Evolutionary conservation across 2,113 vertebrate species (phyloP), one percentile per base, ranked within the genome.

Genomic region (Potamarius usumacintae): DNA sequence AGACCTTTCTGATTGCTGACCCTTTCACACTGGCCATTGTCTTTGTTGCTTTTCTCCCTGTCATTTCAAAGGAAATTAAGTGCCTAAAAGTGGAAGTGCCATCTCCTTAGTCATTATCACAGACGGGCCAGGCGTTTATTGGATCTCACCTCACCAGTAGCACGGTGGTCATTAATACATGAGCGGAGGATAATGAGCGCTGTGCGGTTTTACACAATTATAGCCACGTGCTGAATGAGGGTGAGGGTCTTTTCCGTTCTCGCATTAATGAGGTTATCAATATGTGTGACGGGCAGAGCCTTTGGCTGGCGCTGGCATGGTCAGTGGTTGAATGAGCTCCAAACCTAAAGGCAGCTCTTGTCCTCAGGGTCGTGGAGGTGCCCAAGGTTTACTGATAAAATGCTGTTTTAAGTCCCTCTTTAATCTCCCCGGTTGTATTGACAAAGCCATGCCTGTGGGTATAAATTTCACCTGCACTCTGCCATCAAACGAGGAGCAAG

Each of bases 241-340:
- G 83, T 88, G 48, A 83, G 52, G 83, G 76, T 87, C 87, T 88
- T 86, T 42, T 85, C 88, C 86, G 85, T 90, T 90, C 55, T 87
- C 27, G 90, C 90, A 85, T 91, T 91, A 91, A 92, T 76, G 74
- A 86, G 86, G 90, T 93, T 92, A 94, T 94, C 94, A 93, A 89
- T 91, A 88, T 88, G 87, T 82, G 91, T 83, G 86, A 84, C 82
- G 53, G 58, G 67, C 69, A 86, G 52, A 71, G 85, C 83, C 85
- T 87, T 82, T 65, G 53, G 83, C 50, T 52, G 48, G 82, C n/a
- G n/a, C 77, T 67, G 63, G 69, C 82, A 30, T 60, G 10, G 67
- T 42, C 84, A 76, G 82, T 85, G 77, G 63, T 84, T 81, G 63
- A 88, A 83, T 88, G 55, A 88, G 89, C 84, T 55, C 34, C 50